These are phyloP conservation scores for Rhopalosiphum padi DNA, from an alignment of 1,140 invertebrate species.

Conservation along the genomic window DNA sequence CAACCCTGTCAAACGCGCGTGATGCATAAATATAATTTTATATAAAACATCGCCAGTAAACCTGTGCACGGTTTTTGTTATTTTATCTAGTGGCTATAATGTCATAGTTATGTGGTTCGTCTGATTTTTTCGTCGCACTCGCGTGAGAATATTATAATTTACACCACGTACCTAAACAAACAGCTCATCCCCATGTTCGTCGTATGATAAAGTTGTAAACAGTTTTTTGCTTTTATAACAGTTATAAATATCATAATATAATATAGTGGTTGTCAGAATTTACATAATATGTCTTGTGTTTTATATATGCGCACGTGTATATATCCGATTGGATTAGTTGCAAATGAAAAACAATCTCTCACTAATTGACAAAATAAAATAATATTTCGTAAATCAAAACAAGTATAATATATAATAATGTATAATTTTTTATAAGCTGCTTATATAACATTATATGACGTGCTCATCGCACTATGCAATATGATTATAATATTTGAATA, in stretches of 20 bases:
- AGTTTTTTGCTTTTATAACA: neutral
- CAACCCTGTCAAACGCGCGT: neutral
- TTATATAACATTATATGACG: too few species aligned
- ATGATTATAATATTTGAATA: too few species aligned
- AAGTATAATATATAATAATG: neutral
- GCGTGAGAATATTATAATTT: neutral
- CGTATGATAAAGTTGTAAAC: neutral
- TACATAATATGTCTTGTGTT: neutral
- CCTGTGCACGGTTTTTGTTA: neutral
- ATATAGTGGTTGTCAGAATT: neutral
- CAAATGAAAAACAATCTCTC: neutral
- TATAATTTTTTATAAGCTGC: too few species aligned
- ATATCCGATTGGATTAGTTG: neutral
- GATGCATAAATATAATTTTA: neutral
- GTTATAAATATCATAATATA: neutral
- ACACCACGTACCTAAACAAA: neutral
- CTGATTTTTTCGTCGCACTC: neutral
- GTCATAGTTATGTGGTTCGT: neutral
- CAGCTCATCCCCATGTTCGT: neutral
- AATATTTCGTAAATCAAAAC: neutral
- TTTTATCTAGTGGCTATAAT: neutral
- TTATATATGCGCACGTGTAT: neutral
- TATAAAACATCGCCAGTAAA: neutral
- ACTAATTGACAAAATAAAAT: neutral
- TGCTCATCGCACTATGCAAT: too few species aligned